A percentile compares a stretch with the other conserved stretches of the same genome.
phyloP scores from a whole-genome alignment of 2,113 vertebrate species.

The Chloebia gouldiae region DNA sequence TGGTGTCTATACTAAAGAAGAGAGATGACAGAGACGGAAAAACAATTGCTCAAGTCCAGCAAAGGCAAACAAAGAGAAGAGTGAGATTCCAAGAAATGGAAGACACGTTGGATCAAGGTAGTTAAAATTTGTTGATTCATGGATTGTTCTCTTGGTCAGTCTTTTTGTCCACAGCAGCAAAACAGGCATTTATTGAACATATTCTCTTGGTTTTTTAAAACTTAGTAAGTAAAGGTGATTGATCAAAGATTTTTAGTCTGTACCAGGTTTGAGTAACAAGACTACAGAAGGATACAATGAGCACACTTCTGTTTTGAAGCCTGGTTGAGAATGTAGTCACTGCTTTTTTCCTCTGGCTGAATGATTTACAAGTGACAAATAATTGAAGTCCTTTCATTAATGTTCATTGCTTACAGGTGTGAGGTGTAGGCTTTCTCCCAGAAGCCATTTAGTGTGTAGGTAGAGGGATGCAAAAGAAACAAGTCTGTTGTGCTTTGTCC shows the following conservation, averaged over 20 bases:
- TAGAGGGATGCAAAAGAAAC: background rate
- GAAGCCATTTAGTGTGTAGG: background rate
- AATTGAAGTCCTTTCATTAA: background rate
- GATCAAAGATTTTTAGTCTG: background rate
- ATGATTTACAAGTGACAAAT: background rate
- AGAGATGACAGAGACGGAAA: conserved; percentile 69
- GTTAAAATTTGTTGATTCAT: background rate
- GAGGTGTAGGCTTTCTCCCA: background rate
- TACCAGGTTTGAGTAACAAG: background rate
- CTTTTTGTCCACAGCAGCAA: background rate
- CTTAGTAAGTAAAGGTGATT: background rate
- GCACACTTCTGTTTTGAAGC: background rate
- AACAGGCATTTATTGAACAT: background rate
- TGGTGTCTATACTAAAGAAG: conserved; percentile 96
- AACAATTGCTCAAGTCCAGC: conserved; percentile 58
- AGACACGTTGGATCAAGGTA: conserved; percentile 88
- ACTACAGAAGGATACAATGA: background rate
- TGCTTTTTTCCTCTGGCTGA: background rate
- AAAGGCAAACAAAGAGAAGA: conserved; percentile 83
- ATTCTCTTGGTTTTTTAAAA: background rate
- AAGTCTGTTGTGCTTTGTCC: background rate
- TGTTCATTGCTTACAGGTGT: background rate
- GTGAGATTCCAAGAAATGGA: conserved; percentile 92
- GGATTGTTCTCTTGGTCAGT: background rate
- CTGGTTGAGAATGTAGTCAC: background rate